Conservation (phyloP, 1,140 invertebrate genomes). For the Brachionus sp. region DNA sequence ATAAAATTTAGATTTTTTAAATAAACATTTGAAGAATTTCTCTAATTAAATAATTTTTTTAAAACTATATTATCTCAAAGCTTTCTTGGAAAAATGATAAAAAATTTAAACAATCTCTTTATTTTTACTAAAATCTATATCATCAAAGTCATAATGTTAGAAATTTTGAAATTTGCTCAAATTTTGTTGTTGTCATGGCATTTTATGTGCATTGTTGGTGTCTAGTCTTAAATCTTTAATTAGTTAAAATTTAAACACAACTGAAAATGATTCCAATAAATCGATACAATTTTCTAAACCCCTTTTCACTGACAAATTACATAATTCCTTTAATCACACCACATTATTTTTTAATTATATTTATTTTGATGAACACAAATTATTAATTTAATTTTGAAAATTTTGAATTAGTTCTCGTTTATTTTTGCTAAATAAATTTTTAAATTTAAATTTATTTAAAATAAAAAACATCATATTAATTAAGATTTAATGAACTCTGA, state of each 20-base stretch:
- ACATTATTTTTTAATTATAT: background rate
- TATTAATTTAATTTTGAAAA: too few species aligned
- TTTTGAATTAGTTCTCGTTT: too few species aligned
- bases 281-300: background rate
- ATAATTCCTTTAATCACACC: background rate
- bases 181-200: background rate
- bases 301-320: background rate
- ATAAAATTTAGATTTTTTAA: slow-evolving; percentile 5
- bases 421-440: too few species aligned
- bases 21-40: slow-evolving; percentile 6
- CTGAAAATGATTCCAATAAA: background rate
- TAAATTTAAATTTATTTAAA: too few species aligned
- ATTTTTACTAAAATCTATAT: background rate
- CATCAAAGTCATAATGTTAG: too few species aligned
- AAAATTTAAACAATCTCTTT: background rate
- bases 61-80: background rate
- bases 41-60: background rate
- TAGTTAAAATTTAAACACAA: background rate
- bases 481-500: background rate
- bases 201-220: background rate
- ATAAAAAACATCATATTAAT: too few species aligned
- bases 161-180: background rate
- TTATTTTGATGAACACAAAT: background rate
- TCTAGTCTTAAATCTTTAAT: slow-evolving; percentile 10
- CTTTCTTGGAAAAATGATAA: background rate